Evolutionary conservation across 2,888 invertebrate species (phyloP).

Genomic region (Eustalomyia histrio): DNA sequence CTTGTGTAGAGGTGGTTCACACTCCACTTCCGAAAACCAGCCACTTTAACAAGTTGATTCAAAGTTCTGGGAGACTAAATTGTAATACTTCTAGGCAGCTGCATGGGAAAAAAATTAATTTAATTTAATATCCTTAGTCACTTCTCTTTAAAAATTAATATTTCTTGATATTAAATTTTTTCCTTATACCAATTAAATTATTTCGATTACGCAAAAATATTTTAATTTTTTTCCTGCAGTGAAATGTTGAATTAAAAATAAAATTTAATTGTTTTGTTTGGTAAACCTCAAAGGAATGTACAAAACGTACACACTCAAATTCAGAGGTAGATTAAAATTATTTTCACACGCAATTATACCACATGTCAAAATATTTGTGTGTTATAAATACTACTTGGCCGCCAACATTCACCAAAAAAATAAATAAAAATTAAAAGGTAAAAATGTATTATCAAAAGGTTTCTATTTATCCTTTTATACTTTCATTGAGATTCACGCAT

Average conservation of each 20-base stretch:
- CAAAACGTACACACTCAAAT: constrained; percentile 10
- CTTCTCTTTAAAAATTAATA: no score
- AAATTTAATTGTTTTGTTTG: constrained; percentile 35
- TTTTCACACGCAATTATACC: constrained; percentile 51
- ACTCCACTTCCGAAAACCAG: no score
- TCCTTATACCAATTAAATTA: neutral
- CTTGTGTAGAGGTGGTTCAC: no score
- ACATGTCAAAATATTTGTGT: constrained; percentile 44
- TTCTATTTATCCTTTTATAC: constrained; percentile 1
- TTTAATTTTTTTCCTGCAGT: neutral
- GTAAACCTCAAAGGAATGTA: constrained; percentile 49
- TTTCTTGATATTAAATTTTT: neutral
- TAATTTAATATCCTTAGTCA: no score
- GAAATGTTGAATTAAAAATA: constrained; percentile 5
- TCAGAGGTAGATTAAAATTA: constrained; percentile 32
- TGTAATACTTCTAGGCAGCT: no score
- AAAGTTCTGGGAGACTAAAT: no score
- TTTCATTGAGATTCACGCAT: neutral
- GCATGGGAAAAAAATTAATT: no score
- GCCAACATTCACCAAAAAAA: neutral
- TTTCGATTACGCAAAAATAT: neutral
- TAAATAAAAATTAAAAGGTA: neutral
- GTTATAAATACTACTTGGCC: neutral
- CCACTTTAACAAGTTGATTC: no score
- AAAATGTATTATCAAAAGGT: constrained; percentile 10